Evolutionary conservation across 2,888 invertebrate species (phyloP).

Genomic region (Drosophila phalerata): DNA sequence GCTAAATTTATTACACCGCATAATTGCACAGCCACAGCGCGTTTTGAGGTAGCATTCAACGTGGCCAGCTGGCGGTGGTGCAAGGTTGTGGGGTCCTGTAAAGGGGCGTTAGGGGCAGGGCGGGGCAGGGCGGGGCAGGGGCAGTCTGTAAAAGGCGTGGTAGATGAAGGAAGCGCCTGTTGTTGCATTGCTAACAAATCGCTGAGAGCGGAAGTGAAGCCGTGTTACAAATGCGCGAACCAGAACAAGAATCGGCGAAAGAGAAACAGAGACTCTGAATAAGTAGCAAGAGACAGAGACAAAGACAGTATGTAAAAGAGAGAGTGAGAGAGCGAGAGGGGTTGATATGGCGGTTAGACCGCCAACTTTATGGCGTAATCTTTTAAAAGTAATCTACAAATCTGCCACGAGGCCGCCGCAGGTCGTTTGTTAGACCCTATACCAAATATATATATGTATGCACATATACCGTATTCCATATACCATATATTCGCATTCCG

Average conservation of each 20-base stretch:
- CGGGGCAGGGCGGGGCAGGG: background rate
- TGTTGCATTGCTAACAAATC: conserved; percentile 81
- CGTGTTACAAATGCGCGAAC: conserved; percentile 81
- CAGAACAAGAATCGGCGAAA: conserved; percentile 61
- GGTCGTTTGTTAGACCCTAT: conserved; percentile 72
- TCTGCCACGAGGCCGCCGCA: conserved; percentile 77
- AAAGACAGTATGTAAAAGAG: background rate
- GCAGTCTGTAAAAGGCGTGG: conserved; percentile 8
- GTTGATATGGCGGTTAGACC: conserved; percentile 57
- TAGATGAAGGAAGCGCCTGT: conserved; percentile 55
- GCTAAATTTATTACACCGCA: conserved; percentile 81
- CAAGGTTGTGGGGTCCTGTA: background rate
- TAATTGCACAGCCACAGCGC: conserved; percentile 80
- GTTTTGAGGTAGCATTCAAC: conserved; percentile 66
- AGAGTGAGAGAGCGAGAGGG: conserved; percentile 3
- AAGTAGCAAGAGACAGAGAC: background rate
- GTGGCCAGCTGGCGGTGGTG: conserved; percentile 18
- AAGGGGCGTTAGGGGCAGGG: background rate
- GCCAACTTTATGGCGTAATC: conserved; percentile 79
- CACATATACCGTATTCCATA: background rate
- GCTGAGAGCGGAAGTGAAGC: conserved; percentile 74
- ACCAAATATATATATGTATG: conserved; percentile 19
- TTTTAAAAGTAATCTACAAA: conserved; percentile 80
- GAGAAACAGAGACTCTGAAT: conserved; percentile 1
- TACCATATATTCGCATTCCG: conserved; percentile 5